phyloP scores from a whole-genome alignment of 2,888 invertebrate species.

The Drosophila falleni region DNA sequence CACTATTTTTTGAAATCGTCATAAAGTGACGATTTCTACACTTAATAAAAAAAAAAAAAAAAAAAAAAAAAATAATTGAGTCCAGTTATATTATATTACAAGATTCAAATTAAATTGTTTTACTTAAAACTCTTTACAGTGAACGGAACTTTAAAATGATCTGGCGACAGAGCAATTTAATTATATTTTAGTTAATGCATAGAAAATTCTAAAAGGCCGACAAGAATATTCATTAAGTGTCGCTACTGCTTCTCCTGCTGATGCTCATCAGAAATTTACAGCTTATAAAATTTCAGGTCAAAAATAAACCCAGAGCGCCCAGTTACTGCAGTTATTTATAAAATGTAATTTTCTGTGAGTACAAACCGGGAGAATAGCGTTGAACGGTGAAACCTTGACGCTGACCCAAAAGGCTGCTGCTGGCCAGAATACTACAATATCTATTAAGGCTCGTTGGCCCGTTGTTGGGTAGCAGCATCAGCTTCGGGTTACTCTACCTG shows the following conservation, averaged over 20 bases:
- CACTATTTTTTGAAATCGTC: too few species aligned
- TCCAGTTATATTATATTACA: background rate
- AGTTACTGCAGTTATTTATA: conserved; percentile 52
- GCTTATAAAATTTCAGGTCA: conserved; percentile 44
- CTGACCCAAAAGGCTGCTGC: conserved; percentile 67
- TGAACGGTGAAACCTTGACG: conserved; percentile 55
- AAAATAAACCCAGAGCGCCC: conserved; percentile 41
- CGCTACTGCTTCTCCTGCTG: conserved; percentile 3
- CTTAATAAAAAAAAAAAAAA: too few species aligned
- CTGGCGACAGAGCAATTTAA: conserved; percentile 41
- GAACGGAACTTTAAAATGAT: conserved; percentile 11
- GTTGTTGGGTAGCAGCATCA: conserved; percentile 52
- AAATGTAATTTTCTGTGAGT: conserved; percentile 55
- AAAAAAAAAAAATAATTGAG: too few species aligned
- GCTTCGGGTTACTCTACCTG: conserved; percentile 18
- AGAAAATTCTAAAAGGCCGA: conserved; percentile 49
- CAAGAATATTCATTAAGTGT: conserved; percentile 64
- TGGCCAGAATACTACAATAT: conserved; percentile 43
- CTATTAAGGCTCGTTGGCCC: conserved; percentile 55
- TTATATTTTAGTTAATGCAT: conserved; percentile 63
- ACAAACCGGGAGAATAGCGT: conserved; percentile 18
- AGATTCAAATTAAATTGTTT: background rate
- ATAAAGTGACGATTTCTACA: too few species aligned
- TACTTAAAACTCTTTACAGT: background rate
- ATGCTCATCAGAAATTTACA: conserved; percentile 75